These are phyloP conservation scores for Pheosia gnoma DNA, from an alignment of 2,888 invertebrate genomes.

Conservation along the genomic window DNA sequence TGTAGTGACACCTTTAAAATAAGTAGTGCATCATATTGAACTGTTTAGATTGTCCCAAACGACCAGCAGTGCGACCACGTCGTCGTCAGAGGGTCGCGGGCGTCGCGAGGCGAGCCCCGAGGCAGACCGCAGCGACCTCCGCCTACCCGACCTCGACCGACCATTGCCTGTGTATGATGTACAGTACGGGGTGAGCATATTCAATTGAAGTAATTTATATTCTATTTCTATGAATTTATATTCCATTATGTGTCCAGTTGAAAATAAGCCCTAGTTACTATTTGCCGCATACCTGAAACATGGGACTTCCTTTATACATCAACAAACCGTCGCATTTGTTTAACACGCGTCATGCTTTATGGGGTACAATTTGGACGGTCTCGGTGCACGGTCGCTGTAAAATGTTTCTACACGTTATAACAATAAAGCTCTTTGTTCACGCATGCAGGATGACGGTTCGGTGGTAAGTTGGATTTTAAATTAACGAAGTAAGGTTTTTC, in stretches of 20 bases:
- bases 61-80: constrained; percentile 83
- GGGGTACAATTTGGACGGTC: constrained; percentile 29
- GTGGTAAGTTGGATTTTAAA: constrained; percentile 69
- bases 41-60: constrained; percentile 62
- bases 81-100: constrained; percentile 85
- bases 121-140: constrained; percentile 66
- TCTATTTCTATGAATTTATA: no score
- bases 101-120: constrained; percentile 78
- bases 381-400: constrained; percentile 37
- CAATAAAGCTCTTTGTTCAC: constrained; percentile 70
- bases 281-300: no score
- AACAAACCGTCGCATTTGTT: constrained; percentile 29
- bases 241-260: no score
- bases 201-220: background rate
- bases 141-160: constrained; percentile 69
- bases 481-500: background rate
- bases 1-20: no score
- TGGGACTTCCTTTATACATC: constrained; percentile 1
- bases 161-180: constrained; percentile 78
- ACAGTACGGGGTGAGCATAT: constrained; percentile 73
- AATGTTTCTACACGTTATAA: constrained; percentile 43
- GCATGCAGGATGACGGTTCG: constrained; percentile 80
- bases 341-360: constrained; percentile 30
- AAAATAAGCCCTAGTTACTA: no score
- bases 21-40: background rate